These are phyloP conservation scores for Chrysocyon brachyurus DNA, from an alignment of 2,797 vertebrate species.

Conservation along the genomic window DNA sequence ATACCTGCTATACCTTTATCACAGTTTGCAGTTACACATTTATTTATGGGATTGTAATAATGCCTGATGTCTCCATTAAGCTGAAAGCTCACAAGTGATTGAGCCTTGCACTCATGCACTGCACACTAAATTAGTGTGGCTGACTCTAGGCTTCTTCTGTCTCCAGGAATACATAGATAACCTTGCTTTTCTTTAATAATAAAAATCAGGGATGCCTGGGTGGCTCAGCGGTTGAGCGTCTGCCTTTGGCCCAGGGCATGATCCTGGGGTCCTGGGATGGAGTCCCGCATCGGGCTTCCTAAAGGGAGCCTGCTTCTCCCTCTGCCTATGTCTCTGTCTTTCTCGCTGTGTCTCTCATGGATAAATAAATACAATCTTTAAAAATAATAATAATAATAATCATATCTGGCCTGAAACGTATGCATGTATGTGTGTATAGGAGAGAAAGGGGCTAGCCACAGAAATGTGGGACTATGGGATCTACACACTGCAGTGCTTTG, in stretches of 20 bases:
- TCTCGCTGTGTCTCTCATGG: no score
- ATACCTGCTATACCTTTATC: background rate
- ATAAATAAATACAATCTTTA: no score
- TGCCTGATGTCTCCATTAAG: background rate
- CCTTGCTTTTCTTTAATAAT: slow-evolving; percentile 1
- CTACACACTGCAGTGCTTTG: background rate
- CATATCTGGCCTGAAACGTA: background rate
- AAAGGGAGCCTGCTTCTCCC: no score
- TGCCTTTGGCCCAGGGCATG: no score
- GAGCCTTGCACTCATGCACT: background rate
- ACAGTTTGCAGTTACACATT: background rate
- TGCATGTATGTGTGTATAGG: background rate
- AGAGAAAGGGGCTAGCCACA: background rate
- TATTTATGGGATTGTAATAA: background rate
- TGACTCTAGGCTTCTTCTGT: slow-evolving; percentile 8
- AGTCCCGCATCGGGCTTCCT: no score
- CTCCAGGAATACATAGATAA: background rate
- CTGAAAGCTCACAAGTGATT: background rate
- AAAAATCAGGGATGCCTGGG: background rate
- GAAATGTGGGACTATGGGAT: background rate
- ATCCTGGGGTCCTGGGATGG: no score
- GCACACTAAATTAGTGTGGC: background rate
- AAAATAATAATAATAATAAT: background rate
- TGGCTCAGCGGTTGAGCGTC: no score
- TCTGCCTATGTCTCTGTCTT: no score